Evolutionary conservation across 2,797 vertebrate species (phyloP).

Genomic region (Alcedo atthis): DNA sequence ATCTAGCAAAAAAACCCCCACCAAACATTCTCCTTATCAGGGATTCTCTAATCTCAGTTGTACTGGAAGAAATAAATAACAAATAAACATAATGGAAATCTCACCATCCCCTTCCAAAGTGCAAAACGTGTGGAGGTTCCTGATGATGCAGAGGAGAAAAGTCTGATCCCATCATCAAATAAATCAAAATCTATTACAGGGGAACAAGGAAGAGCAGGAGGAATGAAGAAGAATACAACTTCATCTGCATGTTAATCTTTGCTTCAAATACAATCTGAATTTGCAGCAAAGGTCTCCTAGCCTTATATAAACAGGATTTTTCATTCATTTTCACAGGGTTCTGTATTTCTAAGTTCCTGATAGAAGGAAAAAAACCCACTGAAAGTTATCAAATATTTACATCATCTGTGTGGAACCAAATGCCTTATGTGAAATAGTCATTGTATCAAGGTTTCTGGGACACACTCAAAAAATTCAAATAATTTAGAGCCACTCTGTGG

Average conservation of each 20-base stretch:
- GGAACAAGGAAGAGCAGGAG: background rate
- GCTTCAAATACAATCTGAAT: background rate
- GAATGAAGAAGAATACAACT: background rate
- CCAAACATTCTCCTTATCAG: background rate
- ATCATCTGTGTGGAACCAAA: background rate
- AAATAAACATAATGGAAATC: background rate
- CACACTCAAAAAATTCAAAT: background rate
- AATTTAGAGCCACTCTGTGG: background rate
- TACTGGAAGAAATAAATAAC: background rate
- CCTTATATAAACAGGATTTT: background rate
- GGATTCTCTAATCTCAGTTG: background rate
- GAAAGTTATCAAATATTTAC: background rate
- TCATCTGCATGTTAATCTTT: constrained; percentile 18
- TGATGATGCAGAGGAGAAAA: background rate
- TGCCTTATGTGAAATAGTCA: background rate
- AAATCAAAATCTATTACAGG: background rate
- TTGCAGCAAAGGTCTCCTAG: background rate
- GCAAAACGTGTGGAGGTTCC: background rate
- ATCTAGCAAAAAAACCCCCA: background rate
- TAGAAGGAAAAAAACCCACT: background rate
- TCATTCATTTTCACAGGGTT: background rate
- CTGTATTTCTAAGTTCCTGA: background rate
- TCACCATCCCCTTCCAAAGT: background rate
- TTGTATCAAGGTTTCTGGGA: background rate
- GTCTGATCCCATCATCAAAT: background rate